Evolutionary conservation across 2,113 vertebrate species (phyloP).

Genomic region (Phaethornis superciliosus): DNA sequence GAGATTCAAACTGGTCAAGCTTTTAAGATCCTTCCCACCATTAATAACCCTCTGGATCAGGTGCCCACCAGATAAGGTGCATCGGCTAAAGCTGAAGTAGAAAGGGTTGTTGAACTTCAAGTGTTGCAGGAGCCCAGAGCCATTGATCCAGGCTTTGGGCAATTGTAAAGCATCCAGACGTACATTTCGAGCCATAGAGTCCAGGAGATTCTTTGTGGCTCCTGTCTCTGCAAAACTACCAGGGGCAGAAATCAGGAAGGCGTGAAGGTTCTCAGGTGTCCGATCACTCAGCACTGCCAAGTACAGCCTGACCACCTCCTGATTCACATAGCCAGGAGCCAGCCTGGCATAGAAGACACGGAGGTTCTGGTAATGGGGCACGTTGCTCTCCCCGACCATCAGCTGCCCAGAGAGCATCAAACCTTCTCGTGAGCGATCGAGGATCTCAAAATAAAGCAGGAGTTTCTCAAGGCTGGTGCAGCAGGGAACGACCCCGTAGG

Average conservation of each 20-base stretch:
- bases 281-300: conserved; percentile 92
- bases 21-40: conserved; percentile 81
- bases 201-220: conserved; percentile 86
- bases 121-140: conserved; percentile 84
- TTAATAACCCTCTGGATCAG: conserved; percentile 86
- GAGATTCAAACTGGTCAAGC: conserved; percentile 89
- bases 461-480: conserved; percentile 91
- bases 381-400: conserved; percentile 96
- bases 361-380: conserved; percentile 95
- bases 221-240: conserved; percentile 88
- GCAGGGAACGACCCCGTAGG: conserved; percentile 93
- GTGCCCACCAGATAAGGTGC: conserved; percentile 84
- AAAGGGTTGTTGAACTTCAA: conserved; percentile 88
- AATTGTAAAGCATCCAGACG: conserved; percentile 91
- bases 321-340: conserved; percentile 94
- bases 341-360: conserved; percentile 91
- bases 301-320: conserved; percentile 93
- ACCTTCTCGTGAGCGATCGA: conserved; percentile 89
- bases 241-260: conserved; percentile 92
- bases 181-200: conserved; percentile 86
- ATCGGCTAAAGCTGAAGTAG: conserved; percentile 94
- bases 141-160: conserved; percentile 90
- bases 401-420: conserved; percentile 89
- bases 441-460: conserved; percentile 92
- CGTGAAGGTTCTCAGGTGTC: conserved; percentile 87